phyloP scores from a whole-genome alignment of 2,113 vertebrate species.

The Cephalopholis sonnerati region DNA sequence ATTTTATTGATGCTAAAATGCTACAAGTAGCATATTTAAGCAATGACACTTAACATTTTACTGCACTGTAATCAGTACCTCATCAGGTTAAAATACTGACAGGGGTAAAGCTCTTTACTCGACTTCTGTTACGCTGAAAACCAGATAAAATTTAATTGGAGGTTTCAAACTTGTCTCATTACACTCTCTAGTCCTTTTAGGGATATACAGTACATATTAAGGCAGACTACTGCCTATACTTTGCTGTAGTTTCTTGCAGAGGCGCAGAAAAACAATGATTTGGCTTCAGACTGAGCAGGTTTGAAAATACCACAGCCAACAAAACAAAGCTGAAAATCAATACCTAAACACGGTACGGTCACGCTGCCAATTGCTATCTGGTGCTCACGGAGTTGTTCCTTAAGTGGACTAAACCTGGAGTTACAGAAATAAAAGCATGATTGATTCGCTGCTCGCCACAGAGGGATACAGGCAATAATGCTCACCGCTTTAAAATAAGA shows the following conservation, averaged over 20 bases:
- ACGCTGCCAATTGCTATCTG: constrained; percentile 40
- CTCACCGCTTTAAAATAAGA: constrained; percentile 49
- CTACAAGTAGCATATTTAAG: constrained; percentile 8
- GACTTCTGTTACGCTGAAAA: neutral
- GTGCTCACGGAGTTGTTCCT: constrained; percentile 35
- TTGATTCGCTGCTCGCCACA: constrained; percentile 57
- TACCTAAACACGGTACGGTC: constrained; percentile 28
- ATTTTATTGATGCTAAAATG: constrained; percentile 31
- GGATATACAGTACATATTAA: neutral
- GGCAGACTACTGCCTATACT: constrained; percentile 13
- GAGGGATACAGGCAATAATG: constrained; percentile 50
- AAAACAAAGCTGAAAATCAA: constrained; percentile 68
- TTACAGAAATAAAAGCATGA: constrained; percentile 62
- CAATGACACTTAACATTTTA: constrained; percentile 8
- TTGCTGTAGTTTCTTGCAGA: constrained; percentile 19
- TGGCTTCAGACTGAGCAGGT: constrained; percentile 44
- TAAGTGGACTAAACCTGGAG: constrained; percentile 68
- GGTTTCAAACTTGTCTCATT: constrained; percentile 24
- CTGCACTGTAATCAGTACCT: neutral
- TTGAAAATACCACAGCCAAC: constrained; percentile 52
- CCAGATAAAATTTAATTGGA: constrained; percentile 14
- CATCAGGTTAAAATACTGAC: neutral
- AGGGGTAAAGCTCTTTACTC: neutral
- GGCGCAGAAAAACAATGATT: constrained; percentile 48
- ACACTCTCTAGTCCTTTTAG: constrained; percentile 10